Evolutionary conservation across 2,888 invertebrate genomes (phyloP), one percentile per base, ranked within the genome.

Genomic region (Zeuzera pyrina): DNA sequence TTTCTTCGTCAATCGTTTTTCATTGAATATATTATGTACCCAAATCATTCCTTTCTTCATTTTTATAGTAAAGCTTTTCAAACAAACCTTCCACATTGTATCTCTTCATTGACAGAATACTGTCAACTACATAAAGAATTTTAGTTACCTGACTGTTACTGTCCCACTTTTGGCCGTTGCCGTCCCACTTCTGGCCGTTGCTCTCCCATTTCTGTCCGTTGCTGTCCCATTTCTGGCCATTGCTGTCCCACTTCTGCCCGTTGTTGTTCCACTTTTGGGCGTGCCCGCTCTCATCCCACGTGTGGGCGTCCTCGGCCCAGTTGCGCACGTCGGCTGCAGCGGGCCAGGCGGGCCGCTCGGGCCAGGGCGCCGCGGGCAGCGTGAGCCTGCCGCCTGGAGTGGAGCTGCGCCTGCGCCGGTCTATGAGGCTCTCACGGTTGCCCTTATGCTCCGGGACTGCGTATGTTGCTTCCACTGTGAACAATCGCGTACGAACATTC

Each of bases 391-490:
- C 71, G 0, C 79, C 79, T 0, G 79, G 81, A 0, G 79, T 76
- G 45, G 72, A 73, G 41, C 74, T 76, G 3, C 79, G 53, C 0
- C 81, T 63, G 0, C 81, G 61, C 0, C 81, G 61, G 39, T 77
- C 78, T 33, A 76, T 69, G 0, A 81, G 50, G 13, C 70, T 70
- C 33, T 76, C 76, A 2, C 79, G 54, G 6, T 11, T 25, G n/a
- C n/a, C n/a, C 29, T 76, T 76, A 47, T 73, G 77, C 25, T 72
- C 76, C 0, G 81, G 81, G 0, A 83, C 78, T 1, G 81, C 79
- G 49, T 83, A 83, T 5, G 81, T 83, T 12, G 77, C 78, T 56
- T 83, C 81, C 50, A 59, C n/a, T n/a, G n/a, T n/a, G n/a, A n/a
- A n/a, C n/a, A n/a, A n/a, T n/a, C n/a, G n/a, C n/a, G n/a, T n/a